Conservation (phyloP, 2,113 vertebrate genomes). For the Serilophus lunatus region DNA sequence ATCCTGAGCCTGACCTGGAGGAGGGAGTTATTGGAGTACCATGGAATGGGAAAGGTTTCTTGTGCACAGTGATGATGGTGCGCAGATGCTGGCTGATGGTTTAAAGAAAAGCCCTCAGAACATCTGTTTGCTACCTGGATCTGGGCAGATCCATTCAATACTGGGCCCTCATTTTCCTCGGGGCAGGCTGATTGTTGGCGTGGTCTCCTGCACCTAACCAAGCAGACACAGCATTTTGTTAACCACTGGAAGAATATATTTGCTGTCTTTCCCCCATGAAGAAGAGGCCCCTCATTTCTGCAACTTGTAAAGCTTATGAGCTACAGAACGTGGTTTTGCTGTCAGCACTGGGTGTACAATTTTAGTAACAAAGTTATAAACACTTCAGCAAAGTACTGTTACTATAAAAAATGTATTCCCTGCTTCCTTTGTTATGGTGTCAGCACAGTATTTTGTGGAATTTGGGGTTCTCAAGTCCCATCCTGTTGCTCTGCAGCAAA, state of each 20-base stretch:
- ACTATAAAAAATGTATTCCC: neutral
- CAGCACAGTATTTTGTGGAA: neutral
- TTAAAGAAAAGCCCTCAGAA: neutral
- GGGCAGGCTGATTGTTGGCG: neutral
- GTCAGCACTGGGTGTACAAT: neutral
- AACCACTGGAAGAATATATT: neutral
- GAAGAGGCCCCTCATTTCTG: neutral
- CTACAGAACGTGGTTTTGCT: neutral
- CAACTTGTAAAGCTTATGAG: neutral
- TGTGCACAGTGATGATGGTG: neutral
- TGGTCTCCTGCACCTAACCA: neutral
- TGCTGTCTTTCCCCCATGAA: neutral
- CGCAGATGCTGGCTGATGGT: neutral
- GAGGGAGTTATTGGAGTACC: neutral
- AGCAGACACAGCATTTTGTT: neutral
- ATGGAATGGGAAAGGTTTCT: neutral
- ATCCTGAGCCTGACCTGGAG: neutral
- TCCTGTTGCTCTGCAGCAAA: neutral
- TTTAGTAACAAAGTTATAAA: neutral
- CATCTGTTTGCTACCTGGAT: neutral
- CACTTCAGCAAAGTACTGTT: neutral
- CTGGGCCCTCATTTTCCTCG: neutral
- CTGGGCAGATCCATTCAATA: neutral
- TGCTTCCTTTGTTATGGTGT: neutral
- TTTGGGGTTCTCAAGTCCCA: neutral